Base-by-base conservation (phyloP, 2,113 vertebrate genomes). In the Catharus bicknelli region DNA sequence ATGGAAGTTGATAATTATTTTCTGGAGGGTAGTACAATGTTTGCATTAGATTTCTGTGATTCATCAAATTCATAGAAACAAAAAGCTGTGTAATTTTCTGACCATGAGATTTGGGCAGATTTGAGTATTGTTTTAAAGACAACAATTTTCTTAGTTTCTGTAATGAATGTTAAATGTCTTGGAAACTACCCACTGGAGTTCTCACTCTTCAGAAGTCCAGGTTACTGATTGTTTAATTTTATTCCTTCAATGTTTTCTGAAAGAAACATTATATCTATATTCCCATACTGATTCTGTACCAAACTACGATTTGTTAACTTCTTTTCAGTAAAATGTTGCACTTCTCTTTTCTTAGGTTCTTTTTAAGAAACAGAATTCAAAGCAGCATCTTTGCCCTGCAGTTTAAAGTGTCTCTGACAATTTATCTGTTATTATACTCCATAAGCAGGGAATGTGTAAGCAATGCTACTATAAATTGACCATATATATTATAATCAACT, bases 181-280 rank as follows among this genome's bases (percentile, higher is more conserved):
- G 16, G 25, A 30, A 58, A 48, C 27, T 22, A 22, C 18, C 5
- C 16, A 25, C 19, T 13, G 22, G 25, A 48, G 22, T 61, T 81
- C 23, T 74, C 0, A 0, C 26, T 69, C 17, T 13, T 26, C 32
- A 47, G 2, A 63, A 63, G 3, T 54, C 80, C 1, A 3, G 15
- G 34, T 32, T 87, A 67, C 18, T 45, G 23, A 9, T 32, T 57
- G n/a, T 30, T 48, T 74, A 11, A 54, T 86, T 77, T 72, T 77
- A 27, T 75, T 21, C 18, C 16, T 43, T 78, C 9, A 5, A 4
- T 55, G 30, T 51, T 87, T 77, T 32, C 18, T 59, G 50, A 26
- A 79, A 61, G 64, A 83, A 76, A 42, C 10, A 36, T 18, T 55
- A 6, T 13, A 40, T 61, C 50, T 21, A 6, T 61, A 48, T 72